Conservation (phyloP, 2,888 invertebrate species). For the Acheta domesticus region DNA sequence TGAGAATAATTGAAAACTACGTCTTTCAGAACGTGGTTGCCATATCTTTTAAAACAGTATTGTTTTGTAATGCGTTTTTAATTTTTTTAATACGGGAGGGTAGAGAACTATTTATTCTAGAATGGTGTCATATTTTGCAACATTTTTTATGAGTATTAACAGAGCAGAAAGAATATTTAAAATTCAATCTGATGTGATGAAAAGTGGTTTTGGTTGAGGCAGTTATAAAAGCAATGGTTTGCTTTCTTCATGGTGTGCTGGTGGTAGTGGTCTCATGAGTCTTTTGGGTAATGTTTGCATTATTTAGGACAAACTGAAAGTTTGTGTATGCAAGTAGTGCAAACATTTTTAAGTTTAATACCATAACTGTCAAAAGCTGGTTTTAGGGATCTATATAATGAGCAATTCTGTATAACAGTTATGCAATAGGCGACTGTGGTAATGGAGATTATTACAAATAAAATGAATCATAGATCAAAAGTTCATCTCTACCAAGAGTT, state of each 20-base stretch:
- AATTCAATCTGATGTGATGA: background rate
- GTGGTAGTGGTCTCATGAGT: no score
- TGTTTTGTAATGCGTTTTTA: constrained; percentile 37
- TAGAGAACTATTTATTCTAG: constrained; percentile 33
- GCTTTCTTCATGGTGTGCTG: background rate
- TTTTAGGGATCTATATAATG: no score
- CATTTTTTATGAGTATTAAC: background rate
- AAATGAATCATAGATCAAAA: no score
- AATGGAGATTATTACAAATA: no score
- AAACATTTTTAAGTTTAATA: no score
- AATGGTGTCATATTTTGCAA: constrained; percentile 25
- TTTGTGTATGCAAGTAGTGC: no score
- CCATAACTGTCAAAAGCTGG: no score
- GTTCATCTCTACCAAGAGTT: no score
- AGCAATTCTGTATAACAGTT: no score
- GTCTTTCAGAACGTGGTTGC: constrained; percentile 35
- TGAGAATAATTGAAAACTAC: constrained; percentile 36
- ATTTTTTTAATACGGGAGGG: constrained; percentile 35
- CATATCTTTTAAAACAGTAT: constrained; percentile 37
- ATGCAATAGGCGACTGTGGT: no score
- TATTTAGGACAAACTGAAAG: no score
- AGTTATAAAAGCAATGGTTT: background rate
- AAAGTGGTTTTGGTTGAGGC: background rate
- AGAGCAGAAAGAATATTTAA: constrained; percentile 4
- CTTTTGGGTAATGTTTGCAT: no score